Percentiles rank a stretch among this genome's conserved stretches.
phyloP scores from a whole-genome alignment of 2,113 vertebrate species.

The Dasyornis broadbenti region DNA sequence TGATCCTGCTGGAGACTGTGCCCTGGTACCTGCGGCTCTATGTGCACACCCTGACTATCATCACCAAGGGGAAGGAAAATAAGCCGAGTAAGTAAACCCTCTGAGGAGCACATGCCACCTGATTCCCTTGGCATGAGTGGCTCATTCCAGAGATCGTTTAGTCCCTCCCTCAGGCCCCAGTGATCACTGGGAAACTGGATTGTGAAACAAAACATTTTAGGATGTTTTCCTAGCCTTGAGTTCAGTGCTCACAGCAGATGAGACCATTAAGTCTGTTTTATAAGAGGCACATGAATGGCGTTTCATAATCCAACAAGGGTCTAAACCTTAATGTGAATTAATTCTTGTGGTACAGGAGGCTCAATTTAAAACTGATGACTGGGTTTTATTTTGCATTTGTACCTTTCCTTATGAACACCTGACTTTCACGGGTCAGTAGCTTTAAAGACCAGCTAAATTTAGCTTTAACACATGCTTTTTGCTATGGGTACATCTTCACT shows the following conservation, averaged over 20 bases:
- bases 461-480: background rate
- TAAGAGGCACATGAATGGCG: background rate
- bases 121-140: background rate
- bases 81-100: slow-evolving; percentile 83
- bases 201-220: background rate
- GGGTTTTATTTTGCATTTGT: background rate
- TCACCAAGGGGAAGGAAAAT: slow-evolving; percentile 90
- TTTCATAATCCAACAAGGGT: background rate
- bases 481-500: background rate
- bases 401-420: background rate
- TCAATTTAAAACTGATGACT: background rate
- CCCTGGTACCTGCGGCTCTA: slow-evolving; percentile 97
- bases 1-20: slow-evolving; percentile 88
- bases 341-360: background rate
- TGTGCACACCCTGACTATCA: slow-evolving; percentile 89
- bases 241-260: background rate
- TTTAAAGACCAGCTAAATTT: background rate
- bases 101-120: fast-evolving
- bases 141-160: background rate
- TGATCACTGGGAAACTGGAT: background rate
- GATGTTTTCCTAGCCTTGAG: background rate
- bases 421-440: background rate
- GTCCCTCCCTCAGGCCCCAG: background rate
- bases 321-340: background rate
- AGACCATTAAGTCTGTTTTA: background rate